These are phyloP conservation scores for Acestrorhynchus altus DNA, from an alignment of 2,797 vertebrate species.

Conservation along the genomic window DNA sequence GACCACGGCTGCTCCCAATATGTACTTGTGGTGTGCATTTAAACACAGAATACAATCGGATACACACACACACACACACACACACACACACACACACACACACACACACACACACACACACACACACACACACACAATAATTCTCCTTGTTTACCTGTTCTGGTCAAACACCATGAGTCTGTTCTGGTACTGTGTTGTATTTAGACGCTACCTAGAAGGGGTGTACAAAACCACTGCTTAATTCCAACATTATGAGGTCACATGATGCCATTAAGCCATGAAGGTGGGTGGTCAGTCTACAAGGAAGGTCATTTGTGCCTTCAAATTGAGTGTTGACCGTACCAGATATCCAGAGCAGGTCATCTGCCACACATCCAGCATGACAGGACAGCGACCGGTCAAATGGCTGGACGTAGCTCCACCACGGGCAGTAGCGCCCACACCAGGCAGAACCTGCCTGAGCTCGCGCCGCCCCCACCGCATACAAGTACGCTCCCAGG, in stretches of 20 bases:
- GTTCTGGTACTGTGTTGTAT: slow-evolving; percentile 97
- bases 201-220: slow-evolving; percentile 88
- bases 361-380: slow-evolving; percentile 92
- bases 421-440: slow-evolving; percentile 94
- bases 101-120: slow-evolving; percentile 52
- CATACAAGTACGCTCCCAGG: slow-evolving; percentile 89
- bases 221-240: slow-evolving; percentile 28
- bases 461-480: slow-evolving; percentile 93
- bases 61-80: background rate
- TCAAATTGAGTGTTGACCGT: slow-evolving; percentile 47
- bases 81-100: slow-evolving; percentile 60
- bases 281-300: too few species aligned
- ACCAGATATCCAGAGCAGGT: slow-evolving; percentile 98
- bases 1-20: too few species aligned
- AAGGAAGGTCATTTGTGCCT: too few species aligned
- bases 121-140: slow-evolving; percentile 22
- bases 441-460: slow-evolving; percentile 92
- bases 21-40: too few species aligned
- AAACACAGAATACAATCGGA: too few species aligned
- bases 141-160: slow-evolving; percentile 83
- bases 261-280: too few species aligned
- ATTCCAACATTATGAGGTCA: too few species aligned
- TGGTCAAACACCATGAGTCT: slow-evolving; percentile 96
- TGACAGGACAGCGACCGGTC: slow-evolving; percentile 96
- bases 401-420: slow-evolving; percentile 94